Evolutionary conservation across 1,140 invertebrate species (phyloP), one percentile per base, ranked within the genome.

Genomic region (Diuraphis noxia): DNA sequence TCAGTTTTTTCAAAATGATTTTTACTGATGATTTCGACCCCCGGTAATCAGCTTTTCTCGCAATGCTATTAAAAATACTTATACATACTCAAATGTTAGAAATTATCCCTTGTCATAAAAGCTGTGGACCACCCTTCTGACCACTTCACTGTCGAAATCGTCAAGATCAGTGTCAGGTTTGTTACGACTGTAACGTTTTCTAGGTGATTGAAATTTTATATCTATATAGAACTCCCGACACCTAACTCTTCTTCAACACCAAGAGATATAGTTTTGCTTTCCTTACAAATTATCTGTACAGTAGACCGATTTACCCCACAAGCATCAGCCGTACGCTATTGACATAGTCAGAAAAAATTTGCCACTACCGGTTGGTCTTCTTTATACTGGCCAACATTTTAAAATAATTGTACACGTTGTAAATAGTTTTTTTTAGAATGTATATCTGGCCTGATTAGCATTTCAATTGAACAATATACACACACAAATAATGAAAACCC

Each of bases 61-160:
- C 21, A 23, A 52, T 52, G 21, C 49, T 52, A 5, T 6, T 52
- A 63, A 46, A n/a, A n/a, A n/a, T 36, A 88, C n/a, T 87, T 88
- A 79, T 21, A n/a, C 5, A 34, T 38, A 34, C n/a, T n/a, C n/a
- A n/a, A n/a, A n/a, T 21, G 88, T 90, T 41, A 63, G 40, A 77
- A 77, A 90, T 36, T 77, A 40, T n/a, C 56, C 38, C 25, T 77
- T 38, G 30, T 90, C 88, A 41, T 89, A 77, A 89, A 89, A 72
- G 30, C 41, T 77, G 77, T 56, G 38, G 34, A 88, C 49, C 49
- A 52, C 34, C 30, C 34, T 88, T 88, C n/a, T 88, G 81, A 84
- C 40, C 81, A 23, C 43, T 23, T 23, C 49, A 52, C 49, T 52
- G 21, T 52, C 21, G 21, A 52, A 52, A 52, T 52, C 21, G 49